Conservation (phyloP, 2,797 vertebrate genomes). For the Peromyscus attwateri region DNA sequence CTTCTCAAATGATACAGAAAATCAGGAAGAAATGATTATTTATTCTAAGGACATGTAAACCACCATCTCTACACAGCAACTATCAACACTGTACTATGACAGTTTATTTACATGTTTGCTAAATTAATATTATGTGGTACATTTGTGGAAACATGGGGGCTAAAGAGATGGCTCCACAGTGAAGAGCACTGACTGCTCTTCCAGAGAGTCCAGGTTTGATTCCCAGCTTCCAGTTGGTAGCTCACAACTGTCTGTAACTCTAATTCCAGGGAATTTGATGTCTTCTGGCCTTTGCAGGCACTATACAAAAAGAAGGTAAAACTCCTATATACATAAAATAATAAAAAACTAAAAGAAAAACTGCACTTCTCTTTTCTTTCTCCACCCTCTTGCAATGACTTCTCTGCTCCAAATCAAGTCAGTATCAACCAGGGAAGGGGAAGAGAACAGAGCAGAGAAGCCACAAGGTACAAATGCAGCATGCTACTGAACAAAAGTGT, state of each 20-base stretch:
- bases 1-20: conserved; percentile 25
- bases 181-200: not conserved
- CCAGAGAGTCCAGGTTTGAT: not conserved
- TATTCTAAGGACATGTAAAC: not conserved
- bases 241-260: not conserved
- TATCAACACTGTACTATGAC: not conserved
- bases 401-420: not conserved
- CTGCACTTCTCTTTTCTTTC: not conserved
- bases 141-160: conserved; percentile 29
- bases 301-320: not conserved
- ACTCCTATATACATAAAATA: not conserved
- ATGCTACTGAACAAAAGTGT: not conserved
- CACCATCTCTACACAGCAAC: not conserved
- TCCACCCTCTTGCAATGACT: not conserved
- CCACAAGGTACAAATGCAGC: conserved; percentile 8
- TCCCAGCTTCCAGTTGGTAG: not conserved
- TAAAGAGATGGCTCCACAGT: not conserved
- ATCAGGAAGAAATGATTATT: not conserved
- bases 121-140: not conserved
- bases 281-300: not conserved
- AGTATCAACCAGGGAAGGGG: not conserved
- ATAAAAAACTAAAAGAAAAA: not conserved
- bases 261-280: not conserved
- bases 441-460: not conserved
- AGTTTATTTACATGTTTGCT: conserved; percentile 37